Base-by-base conservation (phyloP, 2,888 invertebrate genomes). In the Tetragonula carbonaria region DNA sequence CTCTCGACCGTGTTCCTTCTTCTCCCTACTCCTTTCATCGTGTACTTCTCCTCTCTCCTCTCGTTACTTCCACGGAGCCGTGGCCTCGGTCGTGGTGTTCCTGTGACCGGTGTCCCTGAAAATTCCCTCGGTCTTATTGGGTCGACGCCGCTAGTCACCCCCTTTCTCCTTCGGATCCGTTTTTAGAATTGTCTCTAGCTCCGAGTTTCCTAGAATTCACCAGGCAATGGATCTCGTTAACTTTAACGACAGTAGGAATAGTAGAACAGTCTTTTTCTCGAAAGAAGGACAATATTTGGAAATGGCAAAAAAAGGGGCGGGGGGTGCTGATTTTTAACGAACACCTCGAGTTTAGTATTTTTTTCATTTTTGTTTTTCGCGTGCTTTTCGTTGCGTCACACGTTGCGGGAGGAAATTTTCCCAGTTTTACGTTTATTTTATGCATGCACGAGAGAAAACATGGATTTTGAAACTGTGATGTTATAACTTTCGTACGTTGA, bases 71-170 rank as follows among this genome's bases (percentile, higher is more conserved):
- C 57, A 62, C 75, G 38, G 45, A 11, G 45, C 45, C 45, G 45
- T 45, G 8, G 45, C 45, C 45, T 28, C 65, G 63, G 66, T 18
- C 67, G 6, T 11, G 18, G 51, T 16, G 59, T 16, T 72, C 77
- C 80, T 81, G 78, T 51, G 62, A 59, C 71, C 86, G 55, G 62
- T 85, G 81, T 82, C 85, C 79, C 85, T 83, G 84, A 88, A 89
- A 89, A 90, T 88, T 84, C 84, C 59, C 74, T 78, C 76, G 70
- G 53, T 80, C 74, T 84, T 71, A 77, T 79, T 79, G 62, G 84
- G 79, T 82, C 66, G 80, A 57, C 74, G 62, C 28, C 38, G 55
- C 21, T 38, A 21, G 33, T 67, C 80, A 73, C 50, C 73, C 68
- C 74, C 72, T 82, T 82, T 82, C 74, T 65, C 38, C 70, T 53